Base-by-base conservation (phyloP, 2,888 invertebrate genomes). In the Strigamia crassipes region DNA sequence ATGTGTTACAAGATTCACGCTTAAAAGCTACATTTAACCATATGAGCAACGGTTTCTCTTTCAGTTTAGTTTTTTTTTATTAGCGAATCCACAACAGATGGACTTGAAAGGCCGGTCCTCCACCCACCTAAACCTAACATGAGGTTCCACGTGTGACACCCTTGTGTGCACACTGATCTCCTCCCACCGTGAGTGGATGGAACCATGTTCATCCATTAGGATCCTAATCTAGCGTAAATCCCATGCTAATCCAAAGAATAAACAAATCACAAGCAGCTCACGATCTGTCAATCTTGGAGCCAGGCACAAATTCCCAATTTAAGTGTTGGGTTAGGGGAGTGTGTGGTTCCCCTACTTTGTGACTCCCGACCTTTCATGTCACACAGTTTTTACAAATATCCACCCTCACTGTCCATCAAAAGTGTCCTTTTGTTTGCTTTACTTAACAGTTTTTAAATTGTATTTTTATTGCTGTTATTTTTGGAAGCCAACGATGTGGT, bases 231-330 rank as follows among this genome's bases (percentile, higher is more conserved):
- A 66, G 61, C 61, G 61, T 66, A 66, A 66, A 66, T 66, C 61
- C 61, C 61, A 66, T 66, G 61, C 61, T 66, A 66, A 66, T 66
- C 61, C 61, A 66, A 66, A 66, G 61, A 66, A 66, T 66, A 66
- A 66, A 66, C 61, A 66, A 66, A 66, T 66, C 61, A 66, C 61
- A 21, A 66, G 61, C 61, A 66, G 61, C 61, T 66, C 61, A 66
- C 61, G 61, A 66, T 66, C 61, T 66, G 61, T 66, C 61, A 66
- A 66, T 66, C 61, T 18, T 9, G 21, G 9, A 66, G 23, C 61
- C 61, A 66, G 61, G 23, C 61, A 66, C 61, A 66, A 66, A 66
- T 66, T 66, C 61, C 61, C 61, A 66, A 23, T 66, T 66, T 66
- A 66, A 66, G 61, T 66, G 61, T 66, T 21, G 61, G 61, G 61